These are phyloP conservation scores for Spheniscus mendiculus DNA, from an alignment of 2,113 vertebrate species.

Conservation along the genomic window DNA sequence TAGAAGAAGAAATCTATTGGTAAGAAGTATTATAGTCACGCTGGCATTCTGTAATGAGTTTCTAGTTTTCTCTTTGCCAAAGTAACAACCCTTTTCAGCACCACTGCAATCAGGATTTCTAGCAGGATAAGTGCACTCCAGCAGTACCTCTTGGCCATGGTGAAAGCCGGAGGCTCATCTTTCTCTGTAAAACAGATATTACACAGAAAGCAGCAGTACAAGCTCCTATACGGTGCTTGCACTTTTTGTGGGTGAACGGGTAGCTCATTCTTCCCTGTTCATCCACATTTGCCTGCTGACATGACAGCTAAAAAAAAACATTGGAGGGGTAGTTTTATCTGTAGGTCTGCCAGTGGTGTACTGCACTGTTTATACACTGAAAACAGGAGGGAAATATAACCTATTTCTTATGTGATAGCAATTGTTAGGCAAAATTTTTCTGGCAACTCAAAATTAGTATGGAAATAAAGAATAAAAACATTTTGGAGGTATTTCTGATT, in stretches of 20 bases:
- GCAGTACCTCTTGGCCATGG: background rate
- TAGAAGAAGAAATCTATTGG: background rate
- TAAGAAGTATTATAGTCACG: background rate
- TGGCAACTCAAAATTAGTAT: background rate
- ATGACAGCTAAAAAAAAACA: background rate
- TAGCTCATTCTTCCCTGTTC: background rate
- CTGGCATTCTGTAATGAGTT: background rate
- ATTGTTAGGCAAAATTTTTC: background rate
- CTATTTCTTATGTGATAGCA: background rate
- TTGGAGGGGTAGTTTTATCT: background rate
- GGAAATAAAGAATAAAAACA: background rate
- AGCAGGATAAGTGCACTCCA: background rate
- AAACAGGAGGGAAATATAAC: background rate
- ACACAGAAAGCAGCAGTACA: background rate
- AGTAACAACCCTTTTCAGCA: background rate
- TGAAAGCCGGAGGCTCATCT: background rate
- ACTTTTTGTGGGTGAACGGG: background rate
- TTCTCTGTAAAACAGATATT: background rate
- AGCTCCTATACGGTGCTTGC: background rate
- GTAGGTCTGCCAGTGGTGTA: background rate
- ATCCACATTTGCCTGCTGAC: background rate
- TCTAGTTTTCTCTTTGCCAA: background rate
- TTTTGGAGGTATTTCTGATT: background rate
- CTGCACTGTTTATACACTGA: background rate
- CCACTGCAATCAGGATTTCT: background rate